Evolutionary conservation across 1,140 invertebrate genomes (phyloP), one percentile per base, ranked within the genome.

Genomic region (Pygmarrhopalites habei): DNA sequence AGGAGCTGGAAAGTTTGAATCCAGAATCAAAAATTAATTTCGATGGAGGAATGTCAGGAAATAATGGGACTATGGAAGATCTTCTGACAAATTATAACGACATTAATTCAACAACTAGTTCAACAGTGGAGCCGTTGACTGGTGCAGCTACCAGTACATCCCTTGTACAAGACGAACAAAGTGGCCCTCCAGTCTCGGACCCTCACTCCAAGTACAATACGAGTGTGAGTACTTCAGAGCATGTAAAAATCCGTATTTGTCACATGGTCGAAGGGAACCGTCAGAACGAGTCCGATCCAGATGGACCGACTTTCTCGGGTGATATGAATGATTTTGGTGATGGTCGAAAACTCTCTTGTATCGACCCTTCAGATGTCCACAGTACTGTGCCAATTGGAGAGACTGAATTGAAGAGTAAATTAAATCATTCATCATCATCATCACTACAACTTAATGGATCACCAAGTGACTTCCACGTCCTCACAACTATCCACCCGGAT

Each of bases 201-300:
- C 32, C 32, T 35, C 5, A 35, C 15, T 35, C 32, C 5, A 35
- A 35, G 15, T 35, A 35, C 15, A 35, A 35, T 35, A 35, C 25
- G 35, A 56, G 14, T 25, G 51, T 41, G 52, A 52, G 4, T 5
- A 23, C n/a, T 7, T 26, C 21, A 7, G 21, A 25, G 41, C 29
- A 41, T 3, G 59, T 61, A 15, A 61, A 53, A 17, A 61, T 61
- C 15, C 49, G 51, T 23, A 61, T 61, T 53, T 61, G 59, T 39
- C 59, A 53, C 19, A 25, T 53, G 23, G 23, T 30, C 2, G 56
- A 58, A 19, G 26, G 41, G 41, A n/a, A n/a, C n/a, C n/a, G n/a
- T n/a, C n/a, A n/a, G n/a, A n/a, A n/a, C n/a, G n/a, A n/a, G n/a
- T n/a, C n/a, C n/a, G n/a, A n/a, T n/a, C n/a, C n/a, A n/a, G 19